Percentiles rank a stretch among this genome's conserved stretches.
phyloP scores from a whole-genome alignment of 2,797 vertebrate species.

The Lepus oiostolus region DNA sequence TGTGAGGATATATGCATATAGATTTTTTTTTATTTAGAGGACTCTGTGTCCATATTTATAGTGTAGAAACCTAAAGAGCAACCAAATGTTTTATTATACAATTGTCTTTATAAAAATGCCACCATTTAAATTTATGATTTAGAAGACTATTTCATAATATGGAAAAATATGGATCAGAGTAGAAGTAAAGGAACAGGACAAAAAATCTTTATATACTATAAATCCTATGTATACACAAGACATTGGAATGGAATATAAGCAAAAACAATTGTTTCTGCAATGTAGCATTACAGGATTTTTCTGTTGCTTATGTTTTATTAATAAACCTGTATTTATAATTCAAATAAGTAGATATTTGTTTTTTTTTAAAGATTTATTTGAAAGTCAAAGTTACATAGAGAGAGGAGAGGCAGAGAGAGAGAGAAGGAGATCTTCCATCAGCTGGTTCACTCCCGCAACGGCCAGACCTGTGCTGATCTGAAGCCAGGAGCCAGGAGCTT shows the following conservation, averaged over 20 bases:
- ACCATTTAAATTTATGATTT: neutral
- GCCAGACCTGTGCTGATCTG: no score
- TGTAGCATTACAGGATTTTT: neutral
- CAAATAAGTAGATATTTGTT: no score
- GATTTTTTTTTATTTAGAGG: neutral
- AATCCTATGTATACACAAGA: neutral
- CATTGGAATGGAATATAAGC: neutral
- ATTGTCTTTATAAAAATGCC: neutral
- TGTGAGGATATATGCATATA: neutral
- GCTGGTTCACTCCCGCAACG: no score
- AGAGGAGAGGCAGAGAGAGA: no score
- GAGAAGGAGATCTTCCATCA: no score
- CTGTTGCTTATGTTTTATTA: neutral
- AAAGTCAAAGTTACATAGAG: no score
- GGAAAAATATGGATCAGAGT: neutral
- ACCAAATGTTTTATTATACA: neutral
- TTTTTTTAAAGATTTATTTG: no score
- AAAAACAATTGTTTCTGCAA: neutral
- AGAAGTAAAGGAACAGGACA: neutral
- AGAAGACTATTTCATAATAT: neutral
- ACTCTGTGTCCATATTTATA: neutral
- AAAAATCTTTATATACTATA: neutral
- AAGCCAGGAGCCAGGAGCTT: no score
- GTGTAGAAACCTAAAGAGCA: neutral
- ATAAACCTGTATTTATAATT: neutral